Conservation (phyloP, 2,888 invertebrate species). For the Muscina levida region DNA sequence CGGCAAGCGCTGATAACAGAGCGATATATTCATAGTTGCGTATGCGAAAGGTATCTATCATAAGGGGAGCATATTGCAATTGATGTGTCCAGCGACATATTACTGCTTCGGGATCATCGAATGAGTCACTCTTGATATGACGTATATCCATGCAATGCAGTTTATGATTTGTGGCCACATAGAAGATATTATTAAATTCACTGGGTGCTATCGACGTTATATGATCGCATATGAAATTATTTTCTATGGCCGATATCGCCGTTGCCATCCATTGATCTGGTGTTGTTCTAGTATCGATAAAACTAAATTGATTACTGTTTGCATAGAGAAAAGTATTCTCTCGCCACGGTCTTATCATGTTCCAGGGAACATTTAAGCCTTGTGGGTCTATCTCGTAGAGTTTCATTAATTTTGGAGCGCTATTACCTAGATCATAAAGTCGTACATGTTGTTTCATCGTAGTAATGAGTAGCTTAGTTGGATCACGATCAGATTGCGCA, state of each 20-base stretch:
- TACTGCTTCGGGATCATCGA: constrained; percentile 61
- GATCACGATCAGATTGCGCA: constrained; percentile 68
- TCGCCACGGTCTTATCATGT: constrained; percentile 68
- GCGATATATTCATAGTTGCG: constrained; percentile 72
- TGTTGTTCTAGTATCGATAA: constrained; percentile 73
- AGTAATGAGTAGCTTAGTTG: constrained; percentile 70
- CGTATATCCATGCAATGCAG: constrained; percentile 75
- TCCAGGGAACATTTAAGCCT: constrained; percentile 70
- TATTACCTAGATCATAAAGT: constrained; percentile 68
- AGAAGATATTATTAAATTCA: constrained; percentile 73
- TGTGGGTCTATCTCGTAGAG: constrained; percentile 61
- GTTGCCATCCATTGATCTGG: constrained; percentile 67
- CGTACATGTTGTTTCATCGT: constrained; percentile 73
- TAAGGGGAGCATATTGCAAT: constrained; percentile 72
- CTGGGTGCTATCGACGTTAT: constrained; percentile 73
- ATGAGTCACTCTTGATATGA: constrained; percentile 68
- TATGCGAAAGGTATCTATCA: constrained; percentile 70
- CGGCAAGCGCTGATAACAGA: constrained; percentile 70
- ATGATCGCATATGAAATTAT: constrained; percentile 69
- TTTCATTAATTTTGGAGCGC: constrained; percentile 50
- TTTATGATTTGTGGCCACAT: constrained; percentile 76
- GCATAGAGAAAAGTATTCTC: constrained; percentile 73
- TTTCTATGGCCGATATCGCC: constrained; percentile 41
- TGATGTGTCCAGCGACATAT: constrained; percentile 77
- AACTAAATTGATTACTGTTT: constrained; percentile 69